Conservation (phyloP, 2,113 vertebrate genomes). For the Rostratula benghalensis region DNA sequence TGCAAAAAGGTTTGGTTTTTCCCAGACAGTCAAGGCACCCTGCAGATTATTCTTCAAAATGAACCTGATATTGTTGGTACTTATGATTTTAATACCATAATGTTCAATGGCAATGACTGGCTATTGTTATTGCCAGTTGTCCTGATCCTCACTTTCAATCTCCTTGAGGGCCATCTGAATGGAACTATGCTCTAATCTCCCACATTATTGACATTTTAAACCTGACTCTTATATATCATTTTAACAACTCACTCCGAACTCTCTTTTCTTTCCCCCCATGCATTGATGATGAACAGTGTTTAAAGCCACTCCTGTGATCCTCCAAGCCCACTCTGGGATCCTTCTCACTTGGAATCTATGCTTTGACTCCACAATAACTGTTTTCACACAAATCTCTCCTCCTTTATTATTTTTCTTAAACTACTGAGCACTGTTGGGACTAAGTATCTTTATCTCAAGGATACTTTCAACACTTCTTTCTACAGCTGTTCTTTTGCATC, state of each 20-base stretch:
- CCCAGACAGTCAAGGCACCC: neutral
- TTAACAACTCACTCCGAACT: neutral
- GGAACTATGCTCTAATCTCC: neutral
- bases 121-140: neutral
- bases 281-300: neutral
- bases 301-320: neutral
- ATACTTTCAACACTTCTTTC: neutral
- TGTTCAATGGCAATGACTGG: neutral
- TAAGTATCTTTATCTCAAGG: neutral
- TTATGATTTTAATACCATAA: neutral
- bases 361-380: neutral
- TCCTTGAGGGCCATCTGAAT: neutral
- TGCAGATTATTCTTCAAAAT: neutral
- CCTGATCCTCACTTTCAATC: accelerated
- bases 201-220: neutral
- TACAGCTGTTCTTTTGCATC: neutral
- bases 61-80: neutral
- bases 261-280: too few species aligned
- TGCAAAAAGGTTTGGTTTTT: neutral
- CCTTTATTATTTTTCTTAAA: neutral
- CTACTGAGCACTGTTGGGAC: neutral
- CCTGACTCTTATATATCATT: accelerated
- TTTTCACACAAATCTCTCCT: neutral
- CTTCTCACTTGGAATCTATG: neutral
- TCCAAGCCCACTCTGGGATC: neutral